A percentile compares a stretch with the other conserved stretches of the same genome.
phyloP scores from a whole-genome alignment of 2,888 invertebrate species.

The Agonopterix alstromeriana region DNA sequence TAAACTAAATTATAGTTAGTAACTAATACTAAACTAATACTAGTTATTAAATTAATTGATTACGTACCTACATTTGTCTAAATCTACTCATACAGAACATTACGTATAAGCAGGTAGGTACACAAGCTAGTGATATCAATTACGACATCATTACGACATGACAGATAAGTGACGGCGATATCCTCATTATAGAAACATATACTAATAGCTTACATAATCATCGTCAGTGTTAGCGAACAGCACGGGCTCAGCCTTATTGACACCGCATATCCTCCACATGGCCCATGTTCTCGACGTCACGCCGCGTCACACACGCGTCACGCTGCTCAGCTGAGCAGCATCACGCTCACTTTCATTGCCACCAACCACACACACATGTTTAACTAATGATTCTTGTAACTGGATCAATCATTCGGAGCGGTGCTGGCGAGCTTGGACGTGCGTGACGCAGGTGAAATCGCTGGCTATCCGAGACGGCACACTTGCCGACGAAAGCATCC shows the following conservation, averaged over 20 bases:
- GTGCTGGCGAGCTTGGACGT: conserved; percentile 41
- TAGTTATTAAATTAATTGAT: too few relatives aligned
- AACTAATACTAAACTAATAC: too few relatives aligned
- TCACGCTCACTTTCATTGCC: conserved; percentile 64
- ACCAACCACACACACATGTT: conserved; percentile 23
- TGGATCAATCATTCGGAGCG: conserved; percentile 45
- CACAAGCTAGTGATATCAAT: too few relatives aligned
- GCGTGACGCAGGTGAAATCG: conserved; percentile 72
- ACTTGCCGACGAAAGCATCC: conserved; percentile 50
- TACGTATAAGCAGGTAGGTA: too few relatives aligned
- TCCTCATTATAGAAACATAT: background rate
- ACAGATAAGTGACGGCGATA: too few relatives aligned
- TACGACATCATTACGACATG: too few relatives aligned
- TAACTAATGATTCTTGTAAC: conserved; percentile 44
- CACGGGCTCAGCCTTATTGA: conserved; percentile 65
- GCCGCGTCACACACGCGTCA: conserved; percentile 32
- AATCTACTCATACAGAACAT: too few relatives aligned
- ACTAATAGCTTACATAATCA: conserved; percentile 58
- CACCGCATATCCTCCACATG: conserved; percentile 74
- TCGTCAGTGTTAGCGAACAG: conserved; percentile 47
- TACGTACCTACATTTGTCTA: too few relatives aligned
- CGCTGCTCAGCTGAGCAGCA: conserved; percentile 44
- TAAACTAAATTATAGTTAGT: too few relatives aligned
- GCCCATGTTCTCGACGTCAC: conserved; percentile 61
- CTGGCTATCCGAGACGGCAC: conserved; percentile 43